Conservation (phyloP, 1,140 invertebrate species). For the Tetramorium parvispinum region DNA sequence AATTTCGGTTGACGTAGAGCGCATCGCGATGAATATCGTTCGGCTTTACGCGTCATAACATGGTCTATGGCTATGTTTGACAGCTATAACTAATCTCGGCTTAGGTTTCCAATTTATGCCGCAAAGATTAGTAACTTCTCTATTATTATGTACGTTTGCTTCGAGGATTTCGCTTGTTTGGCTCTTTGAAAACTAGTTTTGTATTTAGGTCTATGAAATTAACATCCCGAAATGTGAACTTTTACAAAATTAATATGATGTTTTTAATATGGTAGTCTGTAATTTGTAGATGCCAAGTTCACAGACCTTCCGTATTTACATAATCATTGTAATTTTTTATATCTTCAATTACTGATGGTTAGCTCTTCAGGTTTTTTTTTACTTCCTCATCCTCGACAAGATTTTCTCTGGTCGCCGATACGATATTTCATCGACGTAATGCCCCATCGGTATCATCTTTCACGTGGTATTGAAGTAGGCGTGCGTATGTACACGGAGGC, state of each 20-base stretch:
- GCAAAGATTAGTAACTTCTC: background rate
- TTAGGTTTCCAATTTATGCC: conserved; percentile 14
- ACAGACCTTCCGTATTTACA: background rate
- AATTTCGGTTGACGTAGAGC: conserved; percentile 29
- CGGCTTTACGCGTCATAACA: conserved; percentile 16
- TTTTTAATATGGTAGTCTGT: too few species aligned
- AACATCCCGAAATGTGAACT: too few species aligned
- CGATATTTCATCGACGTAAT: background rate
- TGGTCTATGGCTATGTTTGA: conserved; percentile 3
- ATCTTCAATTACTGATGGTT: background rate
- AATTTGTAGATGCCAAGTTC: too few species aligned
- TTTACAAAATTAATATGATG: too few species aligned
- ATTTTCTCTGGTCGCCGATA: background rate
- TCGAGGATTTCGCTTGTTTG: background rate
- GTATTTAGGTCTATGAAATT: background rate
- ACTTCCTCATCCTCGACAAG: background rate
- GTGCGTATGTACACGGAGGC: conserved; percentile 30
- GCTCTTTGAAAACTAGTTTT: background rate
- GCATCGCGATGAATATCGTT: background rate
- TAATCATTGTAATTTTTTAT: background rate
- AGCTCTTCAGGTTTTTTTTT: background rate
- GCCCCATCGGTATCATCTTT: conserved; percentile 20
- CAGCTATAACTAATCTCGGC: conserved; percentile 22
- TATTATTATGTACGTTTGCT: background rate
- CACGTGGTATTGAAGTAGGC: conserved; percentile 4